Base-by-base conservation (phyloP, 2,113 vertebrate species). In the Salvelinus fontinalis region DNA sequence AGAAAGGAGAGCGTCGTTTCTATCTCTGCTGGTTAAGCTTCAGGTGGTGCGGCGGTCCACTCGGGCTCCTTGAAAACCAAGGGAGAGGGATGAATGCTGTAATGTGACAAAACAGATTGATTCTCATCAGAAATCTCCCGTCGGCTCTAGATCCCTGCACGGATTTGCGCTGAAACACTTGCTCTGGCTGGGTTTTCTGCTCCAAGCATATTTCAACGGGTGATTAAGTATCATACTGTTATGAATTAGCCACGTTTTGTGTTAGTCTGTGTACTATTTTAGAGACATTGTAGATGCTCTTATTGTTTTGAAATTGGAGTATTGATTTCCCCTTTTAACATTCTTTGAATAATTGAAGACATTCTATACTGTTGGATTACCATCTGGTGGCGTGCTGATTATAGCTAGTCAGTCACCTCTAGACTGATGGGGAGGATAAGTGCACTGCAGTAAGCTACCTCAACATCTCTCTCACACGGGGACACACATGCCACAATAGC, bases 81-180 rank as follows among this genome's bases (percentile, higher is more conserved):
- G 76, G 75, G 78, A 73, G 74, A 75, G 79, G 75, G 81, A 84
- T 79, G 78, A 80, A 70, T 83, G 70, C 77, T 84, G 80, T 83
- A 83, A 89, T 83, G 85, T 88, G 84, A 75, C 84, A 84, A 79
- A 75, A 26, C 67, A 59, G 84, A 89, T 83, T 82, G 84, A 88
- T 86, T 84, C 82, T 74, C 74, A 22, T 80, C 81, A 74, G 79
- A 89, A 80, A 83, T 84, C 75, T 51, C 79, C 79, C 70, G 78
- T 84, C 89, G 78, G 80, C 70, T 82, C 78, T 79, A 78, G 26
- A 24, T 13, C 80, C 76, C 44, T 0, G 1, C 59, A 48, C 73
- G 64, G 75, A 71, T 85, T 77, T 75, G 70, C 80, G 76, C 76
- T 74, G 78, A 75, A 62, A n/a, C 39, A 39, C 59, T 62, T 54